Evolutionary conservation across 2,113 vertebrate genomes (phyloP), one percentile per base, ranked within the genome.

Genomic region (Eubucco bourcierii): DNA sequence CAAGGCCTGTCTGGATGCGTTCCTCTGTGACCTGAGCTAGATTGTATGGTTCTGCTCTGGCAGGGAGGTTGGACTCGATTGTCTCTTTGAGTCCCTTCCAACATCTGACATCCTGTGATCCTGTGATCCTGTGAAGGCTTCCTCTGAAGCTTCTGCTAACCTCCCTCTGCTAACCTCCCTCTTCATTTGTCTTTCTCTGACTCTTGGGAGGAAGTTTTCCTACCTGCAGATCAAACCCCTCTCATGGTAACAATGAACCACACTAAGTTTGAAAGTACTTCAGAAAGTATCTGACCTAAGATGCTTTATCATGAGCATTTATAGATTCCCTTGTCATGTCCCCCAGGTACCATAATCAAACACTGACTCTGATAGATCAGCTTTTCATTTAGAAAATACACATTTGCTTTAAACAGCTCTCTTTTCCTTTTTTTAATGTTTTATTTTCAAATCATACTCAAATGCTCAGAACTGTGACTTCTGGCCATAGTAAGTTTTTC

Each of bases 191-290:
- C 20, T 63, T 9, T 41, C 39, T 80, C 41, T 46, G 41, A 64
- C 7, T 72, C 28, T 55, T 75, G 59, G 15, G 78, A 73, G 21
- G n/a, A 52, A 75, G 10, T 27, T 80, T 64, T 20, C 5, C 6
- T 52, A 34, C 14, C 28, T 37, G 52, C 11, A 47, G 29, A 46
- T 12, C 6, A 65, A 53, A 88, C 73, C 29, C 25, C 25, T 74
- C 7, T 66, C 9, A 39, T 0, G 3, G 3, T 27, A 37, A 72
- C 3, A 10, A n/a, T 52, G 4, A 13, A 5, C 9, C 12, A 60
- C 37, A 55, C 6, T 34, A 27, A 67, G 21, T 85, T 18, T 61
- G 31, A 12, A 87, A 85, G 25, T 52, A 7, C 15, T 68, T 76
- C 29, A 2, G 9, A 3, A 67, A 7, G 5, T 34, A 55, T 23